These are phyloP conservation scores for Trochalopteron elliotii DNA, from an alignment of 2,113 vertebrate species.

Conservation along the genomic window DNA sequence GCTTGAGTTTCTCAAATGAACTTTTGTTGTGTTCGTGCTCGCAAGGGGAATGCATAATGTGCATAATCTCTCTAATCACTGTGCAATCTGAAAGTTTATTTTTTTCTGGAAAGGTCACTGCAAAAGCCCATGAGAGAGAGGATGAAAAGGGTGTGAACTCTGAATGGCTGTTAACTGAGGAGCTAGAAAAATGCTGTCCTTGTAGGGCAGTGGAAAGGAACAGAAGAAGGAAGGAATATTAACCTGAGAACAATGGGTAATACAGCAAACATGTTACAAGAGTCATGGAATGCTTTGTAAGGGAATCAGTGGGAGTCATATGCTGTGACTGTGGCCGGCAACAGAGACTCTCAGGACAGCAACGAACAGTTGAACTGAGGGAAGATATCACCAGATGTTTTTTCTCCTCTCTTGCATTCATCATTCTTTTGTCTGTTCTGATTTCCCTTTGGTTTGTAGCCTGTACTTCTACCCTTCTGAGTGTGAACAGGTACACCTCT, in stretches of 20 bases:
- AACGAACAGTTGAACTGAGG: not conserved
- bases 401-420: not conserved
- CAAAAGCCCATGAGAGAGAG: not conserved
- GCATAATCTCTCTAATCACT: conserved; percentile 26
- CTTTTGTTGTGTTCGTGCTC: not conserved
- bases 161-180: not conserved
- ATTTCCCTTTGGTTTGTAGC: not conserved
- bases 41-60: not conserved
- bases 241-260: not conserved
- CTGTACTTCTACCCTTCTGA: not conserved
- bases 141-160: conserved; percentile 31
- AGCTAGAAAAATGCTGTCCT: not conserved
- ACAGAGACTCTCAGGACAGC: not conserved
- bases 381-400: not conserved
- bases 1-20: not conserved
- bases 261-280: not conserved
- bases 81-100: conserved; percentile 15
- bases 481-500: not conserved
- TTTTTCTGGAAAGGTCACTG: conserved; percentile 31
- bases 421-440: not conserved
- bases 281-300: not conserved
- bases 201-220: not conserved
- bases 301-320: not conserved
- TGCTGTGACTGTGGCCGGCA: not conserved
- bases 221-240: not conserved